phyloP scores from a whole-genome alignment of 35 echinoderm and acorn worm genomes.

The Lytechinus variegatus region DNA sequence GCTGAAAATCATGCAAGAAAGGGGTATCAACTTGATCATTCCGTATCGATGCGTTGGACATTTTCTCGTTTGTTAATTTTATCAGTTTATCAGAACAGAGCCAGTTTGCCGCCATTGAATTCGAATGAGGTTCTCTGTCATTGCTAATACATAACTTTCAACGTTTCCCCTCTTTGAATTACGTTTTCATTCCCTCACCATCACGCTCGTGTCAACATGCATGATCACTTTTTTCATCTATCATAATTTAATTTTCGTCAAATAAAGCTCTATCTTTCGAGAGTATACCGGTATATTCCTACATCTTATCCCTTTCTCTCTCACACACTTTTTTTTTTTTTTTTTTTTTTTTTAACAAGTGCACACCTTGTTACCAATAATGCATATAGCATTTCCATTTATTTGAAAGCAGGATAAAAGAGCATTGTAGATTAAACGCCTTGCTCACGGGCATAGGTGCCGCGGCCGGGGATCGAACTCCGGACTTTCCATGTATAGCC shows the following conservation, averaged over 20 bases:
- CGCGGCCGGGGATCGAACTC: no score
- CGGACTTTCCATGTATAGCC: no score
- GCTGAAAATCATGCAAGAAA: not conserved
- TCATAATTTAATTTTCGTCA: not conserved
- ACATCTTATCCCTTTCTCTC: not conserved
- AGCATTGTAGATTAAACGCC: no score
- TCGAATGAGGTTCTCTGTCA: conserved; percentile 34
- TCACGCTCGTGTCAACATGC: not conserved
- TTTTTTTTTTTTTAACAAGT: not conserved
- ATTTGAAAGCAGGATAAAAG: no score
- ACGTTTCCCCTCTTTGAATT: not conserved
- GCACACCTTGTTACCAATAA: not conserved
- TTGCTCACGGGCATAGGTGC: no score
- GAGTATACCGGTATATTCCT: no score
- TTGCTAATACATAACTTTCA: not conserved
- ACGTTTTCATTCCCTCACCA: not conserved
- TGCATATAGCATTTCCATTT: no score
- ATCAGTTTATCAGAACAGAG: conserved; percentile 25
- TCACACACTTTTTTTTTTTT: not conserved
- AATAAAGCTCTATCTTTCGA: no score
- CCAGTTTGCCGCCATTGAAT: not conserved
- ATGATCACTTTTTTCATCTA: not conserved
- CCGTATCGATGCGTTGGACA: not conserved
- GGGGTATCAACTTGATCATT: not conserved
- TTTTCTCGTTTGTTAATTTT: not conserved